Base-by-base conservation (phyloP, 2,113 vertebrate species). In the Nesospiza acunhae region DNA sequence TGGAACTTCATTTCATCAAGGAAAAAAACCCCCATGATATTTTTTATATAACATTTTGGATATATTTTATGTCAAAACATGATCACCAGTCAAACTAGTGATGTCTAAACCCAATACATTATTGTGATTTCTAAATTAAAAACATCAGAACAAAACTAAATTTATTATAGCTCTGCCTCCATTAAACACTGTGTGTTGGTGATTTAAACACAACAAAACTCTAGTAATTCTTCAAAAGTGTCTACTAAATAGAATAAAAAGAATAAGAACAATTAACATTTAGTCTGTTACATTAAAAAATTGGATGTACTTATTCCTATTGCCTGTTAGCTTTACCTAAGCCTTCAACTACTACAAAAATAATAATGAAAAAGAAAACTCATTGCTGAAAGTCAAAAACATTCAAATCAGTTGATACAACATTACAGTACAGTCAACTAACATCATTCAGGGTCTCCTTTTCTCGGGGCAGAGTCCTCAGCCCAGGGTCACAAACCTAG, bases 331-430 rank as follows among this genome's bases (percentile, higher is more conserved):
- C 98, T 98, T 98, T 97, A 97, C 96, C 98, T 98, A 98, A 98
- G 90, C 97, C 97, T 98, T 97, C 97, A 98, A 96, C 97, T 98
- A 98, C 98, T 98, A 98, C 97, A 98, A 98, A 98, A 98, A 98
- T 82, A 98, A 98, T 98, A 96, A 96, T 60, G 37, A 97, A 94
- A 94, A 96, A 81, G 47, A 86, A 93, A 93, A 81, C 56, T 96
- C 88, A 96, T 98, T 90, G 96, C 98, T 98, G 96, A 97, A 98
- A 98, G 98, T 98, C 97, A 98, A 98, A 98, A 98, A 96, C 98
- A 97, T 98, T 98, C 96, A 98, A 90, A 98, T 98, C 97, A 98
- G 99, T 98, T 99, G 98, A 99, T 99, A 99, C 99, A 98, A 99
- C 98, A 97, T 99, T 99, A 99, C 99, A 98, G 98, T 98, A 98